Base-by-base conservation (phyloP, 2,113 vertebrate species). In the Upupa epops region DNA sequence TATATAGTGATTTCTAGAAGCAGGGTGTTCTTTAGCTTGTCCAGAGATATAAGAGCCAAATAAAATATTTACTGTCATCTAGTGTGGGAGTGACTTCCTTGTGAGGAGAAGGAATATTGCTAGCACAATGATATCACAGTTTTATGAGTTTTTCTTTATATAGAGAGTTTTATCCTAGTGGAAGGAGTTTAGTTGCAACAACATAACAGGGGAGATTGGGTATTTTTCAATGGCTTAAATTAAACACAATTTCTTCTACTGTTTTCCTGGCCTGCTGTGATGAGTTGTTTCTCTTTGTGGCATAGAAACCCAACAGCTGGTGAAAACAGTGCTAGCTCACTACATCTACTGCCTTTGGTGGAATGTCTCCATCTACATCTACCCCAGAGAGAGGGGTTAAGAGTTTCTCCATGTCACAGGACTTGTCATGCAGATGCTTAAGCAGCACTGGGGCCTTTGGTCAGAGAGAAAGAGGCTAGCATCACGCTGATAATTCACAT, bases 31-130 rank as follows among this genome's bases (percentile, higher is more conserved):
- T 90, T 84, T 83, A 83, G 31, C 46, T 94, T 82, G 77, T 79
- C 59, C 54, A 73, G 85, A 86, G 88, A 72, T 29, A 3, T 48
- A 66, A 79, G 63, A 84, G 86, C 89, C 93, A 94, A 93, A 60
- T 48, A 79, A 95, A 95, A 95, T 87, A 90, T 79, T 90, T 90
- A 80, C 81, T 81, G 65, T 73, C 46, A 83, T 86, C 54, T 54
- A 72, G 69, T 80, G 59, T 63, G 55, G 63, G 68, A 63, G 56
- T 91, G 48, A 74, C 68, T 85, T 90, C 74, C 86, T 88, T 95
- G 88, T 75, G 92, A 91, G 94, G 80, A 93, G 66, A 93, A 92
- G 65, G 32, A 96, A 63, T 68, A n/a, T 58, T 70, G 56, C 56
- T 76, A 80, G 17, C 80, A 8, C 56, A 58, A 52, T 84, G 59